phyloP scores from a whole-genome alignment of 2,888 invertebrate genomes.

The Rhagonycha fulva region DNA sequence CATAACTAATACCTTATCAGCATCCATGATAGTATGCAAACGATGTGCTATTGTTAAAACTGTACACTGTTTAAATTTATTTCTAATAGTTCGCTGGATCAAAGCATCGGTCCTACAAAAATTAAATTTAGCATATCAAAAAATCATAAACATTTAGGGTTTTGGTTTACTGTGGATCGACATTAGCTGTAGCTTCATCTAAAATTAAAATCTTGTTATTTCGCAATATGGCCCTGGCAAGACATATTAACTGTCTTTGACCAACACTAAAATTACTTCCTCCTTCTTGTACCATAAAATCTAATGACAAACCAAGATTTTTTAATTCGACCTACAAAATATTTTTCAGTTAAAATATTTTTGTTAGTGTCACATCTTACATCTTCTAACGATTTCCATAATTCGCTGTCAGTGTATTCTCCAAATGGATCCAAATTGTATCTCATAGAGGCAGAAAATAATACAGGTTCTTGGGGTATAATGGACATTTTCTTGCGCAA shows the following conservation, averaged over 20 bases:
- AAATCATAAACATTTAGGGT: neutral
- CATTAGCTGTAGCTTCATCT: slow-evolving; percentile 91
- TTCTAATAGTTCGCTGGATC: slow-evolving; percentile 76
- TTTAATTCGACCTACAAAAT: slow-evolving; percentile 72
- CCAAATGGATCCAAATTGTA: neutral
- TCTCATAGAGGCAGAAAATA: neutral
- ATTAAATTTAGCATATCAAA: neutral
- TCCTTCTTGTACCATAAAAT: slow-evolving; percentile 71
- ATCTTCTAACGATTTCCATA: slow-evolving; percentile 71
- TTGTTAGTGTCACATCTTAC: slow-evolving; percentile 50
- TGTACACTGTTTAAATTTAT: slow-evolving; percentile 75
- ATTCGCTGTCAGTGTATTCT: slow-evolving; percentile 58
- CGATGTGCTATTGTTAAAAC: slow-evolving; percentile 84
- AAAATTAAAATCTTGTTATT: slow-evolving; percentile 80
- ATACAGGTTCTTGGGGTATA: slow-evolving; percentile 64
- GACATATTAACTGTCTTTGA: slow-evolving; percentile 83
- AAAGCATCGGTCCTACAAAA: slow-evolving; percentile 70
- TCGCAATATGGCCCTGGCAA: slow-evolving; percentile 82
- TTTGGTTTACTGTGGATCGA: slow-evolving; percentile 63
- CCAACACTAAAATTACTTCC: slow-evolving; percentile 87
- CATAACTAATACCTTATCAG: slow-evolving; percentile 71
- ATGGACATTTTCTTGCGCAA: slow-evolving; percentile 59
- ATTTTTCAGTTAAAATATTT: neutral
- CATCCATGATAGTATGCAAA: slow-evolving; percentile 85
- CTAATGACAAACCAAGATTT: slow-evolving; percentile 65